Conservation (phyloP, 2,113 vertebrate genomes). For the Pelusios castaneus region DNA sequence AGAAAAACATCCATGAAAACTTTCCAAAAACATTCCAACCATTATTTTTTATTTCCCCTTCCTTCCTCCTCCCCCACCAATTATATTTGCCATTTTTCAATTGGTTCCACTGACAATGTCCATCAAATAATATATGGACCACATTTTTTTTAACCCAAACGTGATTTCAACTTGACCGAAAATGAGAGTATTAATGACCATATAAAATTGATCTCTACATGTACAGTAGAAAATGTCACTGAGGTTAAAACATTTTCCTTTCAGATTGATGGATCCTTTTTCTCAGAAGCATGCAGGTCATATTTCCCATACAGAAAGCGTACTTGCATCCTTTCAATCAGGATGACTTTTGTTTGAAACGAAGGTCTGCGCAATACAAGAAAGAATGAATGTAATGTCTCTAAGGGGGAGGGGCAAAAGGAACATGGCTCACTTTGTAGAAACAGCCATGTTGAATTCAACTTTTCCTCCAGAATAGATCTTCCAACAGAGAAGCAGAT, state of each 20-base stretch:
- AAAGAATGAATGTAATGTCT: neutral
- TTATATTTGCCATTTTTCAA: neutral
- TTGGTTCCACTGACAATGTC: conserved; percentile 26
- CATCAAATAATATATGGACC: neutral
- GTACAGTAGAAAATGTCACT: neutral
- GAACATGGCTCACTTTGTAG: neutral
- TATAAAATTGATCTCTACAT: neutral
- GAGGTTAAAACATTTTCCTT: neutral
- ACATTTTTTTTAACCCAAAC: conserved; percentile 23
- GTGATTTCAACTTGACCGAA: conserved; percentile 6
- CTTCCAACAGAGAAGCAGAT: neutral
- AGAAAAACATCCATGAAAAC: neutral
- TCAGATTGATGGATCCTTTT: neutral
- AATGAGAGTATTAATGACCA: conserved; percentile 4
- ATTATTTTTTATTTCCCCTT: neutral
- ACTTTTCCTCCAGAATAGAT: neutral
- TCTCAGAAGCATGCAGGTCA: neutral
- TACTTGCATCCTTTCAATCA: neutral
- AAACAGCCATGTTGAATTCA: neutral
- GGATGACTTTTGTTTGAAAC: too few relatives aligned
- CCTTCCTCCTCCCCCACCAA: neutral
- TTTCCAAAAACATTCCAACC: too few relatives aligned
- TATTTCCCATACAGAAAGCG: neutral
- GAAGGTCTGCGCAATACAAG: neutral
- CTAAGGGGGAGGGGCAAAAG: neutral